Conservation (phyloP, 2,888 invertebrate species). For the Eristalis pertinax region DNA sequence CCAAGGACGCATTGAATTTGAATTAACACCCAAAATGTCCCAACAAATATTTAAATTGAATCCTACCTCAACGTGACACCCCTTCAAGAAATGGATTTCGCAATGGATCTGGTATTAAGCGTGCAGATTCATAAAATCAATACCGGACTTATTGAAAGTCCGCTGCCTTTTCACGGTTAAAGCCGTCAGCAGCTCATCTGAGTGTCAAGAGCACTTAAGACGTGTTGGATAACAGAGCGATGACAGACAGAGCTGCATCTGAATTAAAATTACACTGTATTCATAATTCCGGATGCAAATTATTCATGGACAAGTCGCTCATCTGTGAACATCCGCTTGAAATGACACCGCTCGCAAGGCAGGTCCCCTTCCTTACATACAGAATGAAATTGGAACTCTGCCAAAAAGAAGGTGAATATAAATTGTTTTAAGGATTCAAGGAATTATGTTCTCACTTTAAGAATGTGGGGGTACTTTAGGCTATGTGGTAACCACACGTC, state of each 20-base stretch:
- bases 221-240: not conserved
- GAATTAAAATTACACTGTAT: slow-evolving; percentile 3
- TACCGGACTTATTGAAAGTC: not conserved
- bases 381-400: not conserved
- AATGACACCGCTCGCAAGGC: not conserved
- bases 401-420: not conserved
- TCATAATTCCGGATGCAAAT: not conserved
- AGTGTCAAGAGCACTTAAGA: not conserved
- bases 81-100: not conserved
- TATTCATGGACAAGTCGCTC: not conserved
- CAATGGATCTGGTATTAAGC: not conserved
- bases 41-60: not conserved
- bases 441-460: not conserved
- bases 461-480: not conserved
- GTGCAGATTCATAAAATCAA: too few relatives aligned
- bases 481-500: not conserved
- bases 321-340: not conserved
- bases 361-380: too few relatives aligned
- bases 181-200: not conserved
- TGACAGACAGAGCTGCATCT: not conserved
- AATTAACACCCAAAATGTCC: not conserved
- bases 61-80: not conserved
- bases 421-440: too few relatives aligned
- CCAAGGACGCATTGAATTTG: not conserved
- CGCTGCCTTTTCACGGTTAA: not conserved